Base-by-base conservation (phyloP, 2,113 vertebrate species). In the Chlorodrepanis virens region DNA sequence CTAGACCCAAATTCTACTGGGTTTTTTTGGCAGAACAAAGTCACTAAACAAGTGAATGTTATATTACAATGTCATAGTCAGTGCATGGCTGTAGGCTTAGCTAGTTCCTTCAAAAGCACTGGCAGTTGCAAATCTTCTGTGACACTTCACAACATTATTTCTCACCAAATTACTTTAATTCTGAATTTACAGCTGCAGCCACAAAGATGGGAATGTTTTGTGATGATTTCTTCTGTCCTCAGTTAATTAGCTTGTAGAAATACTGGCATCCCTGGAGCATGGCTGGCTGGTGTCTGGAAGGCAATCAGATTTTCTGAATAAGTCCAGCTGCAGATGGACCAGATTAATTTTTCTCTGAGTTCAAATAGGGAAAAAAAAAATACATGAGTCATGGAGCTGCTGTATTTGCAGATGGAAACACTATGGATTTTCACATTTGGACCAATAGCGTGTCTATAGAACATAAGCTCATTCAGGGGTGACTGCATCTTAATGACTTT, bases 181-280 rank as follows among this genome's bases (percentile, higher is more conserved):
- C 59, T 86, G 67, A 79, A 79, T 96, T 94, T 96, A 96, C 93
- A 96, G 91, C 92, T 96, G 91, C 89, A 89, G 85, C 85, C 93
- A 80, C 83, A 94, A 96, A 90, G 74, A 95, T 37, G 17, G 63
- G 89, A 92, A 85, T 65, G 63, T 85, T 89, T 90, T 90, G 70
- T 87, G 87, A 71, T 72, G 37, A 95, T 95, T 94, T 96, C 91
- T 95, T 95, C 87, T 95, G 92, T 79, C 83, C 83, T 94, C 63
- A 19, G 82, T 94, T 95, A 94, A 97, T 97, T 97, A 93, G 67
- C 85, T 59, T 61, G 65, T 95, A 77, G 89, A 95, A 94, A 93
- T 72, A 70, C 64, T 94, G 90, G 82, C 83, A 81, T 90, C 83
- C 79, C 89, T 74, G 64, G 79, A 89, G 94, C 86, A 76, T 13